Conservation (phyloP, 2,113 vertebrate genomes). For the Rhinopomastus cyanomelas region DNA sequence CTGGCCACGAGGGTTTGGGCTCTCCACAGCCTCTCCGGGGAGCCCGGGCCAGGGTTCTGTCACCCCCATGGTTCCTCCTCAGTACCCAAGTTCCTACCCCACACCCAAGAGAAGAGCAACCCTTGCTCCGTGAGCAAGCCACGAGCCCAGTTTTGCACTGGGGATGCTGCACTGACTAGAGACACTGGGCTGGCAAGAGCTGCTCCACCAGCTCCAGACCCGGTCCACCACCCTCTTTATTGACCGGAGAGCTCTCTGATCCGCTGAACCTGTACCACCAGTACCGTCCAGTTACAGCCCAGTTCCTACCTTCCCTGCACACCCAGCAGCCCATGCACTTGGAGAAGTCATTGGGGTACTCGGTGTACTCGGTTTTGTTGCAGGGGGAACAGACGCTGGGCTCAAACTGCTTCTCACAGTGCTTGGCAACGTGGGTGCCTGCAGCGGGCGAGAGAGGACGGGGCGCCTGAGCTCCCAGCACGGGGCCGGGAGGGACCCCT, state of each 20-base stretch:
- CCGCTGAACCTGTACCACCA: background rate
- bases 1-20: too few species aligned
- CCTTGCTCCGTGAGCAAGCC: background rate
- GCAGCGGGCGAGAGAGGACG: background rate
- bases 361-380: rapidly evolving
- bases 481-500: background rate
- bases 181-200: background rate
- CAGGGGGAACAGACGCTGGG: background rate
- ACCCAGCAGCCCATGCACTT: background rate
- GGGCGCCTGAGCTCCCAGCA: background rate
- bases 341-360: rapidly evolving
- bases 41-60: too few species aligned
- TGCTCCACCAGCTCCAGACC: background rate
- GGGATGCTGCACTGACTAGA: background rate
- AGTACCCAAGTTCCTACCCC: background rate
- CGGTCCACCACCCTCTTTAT: background rate
- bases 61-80: too few species aligned
- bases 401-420: background rate
- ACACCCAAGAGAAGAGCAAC: background rate
- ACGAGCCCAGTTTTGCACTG: background rate
- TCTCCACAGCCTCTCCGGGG: too few species aligned
- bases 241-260: background rate
- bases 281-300: background rate
- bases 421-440: background rate
- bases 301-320: conserved; percentile 29